These are phyloP conservation scores for Ellobium chinense DNA, from an alignment of 2,888 invertebrate species.

Conservation along the genomic window DNA sequence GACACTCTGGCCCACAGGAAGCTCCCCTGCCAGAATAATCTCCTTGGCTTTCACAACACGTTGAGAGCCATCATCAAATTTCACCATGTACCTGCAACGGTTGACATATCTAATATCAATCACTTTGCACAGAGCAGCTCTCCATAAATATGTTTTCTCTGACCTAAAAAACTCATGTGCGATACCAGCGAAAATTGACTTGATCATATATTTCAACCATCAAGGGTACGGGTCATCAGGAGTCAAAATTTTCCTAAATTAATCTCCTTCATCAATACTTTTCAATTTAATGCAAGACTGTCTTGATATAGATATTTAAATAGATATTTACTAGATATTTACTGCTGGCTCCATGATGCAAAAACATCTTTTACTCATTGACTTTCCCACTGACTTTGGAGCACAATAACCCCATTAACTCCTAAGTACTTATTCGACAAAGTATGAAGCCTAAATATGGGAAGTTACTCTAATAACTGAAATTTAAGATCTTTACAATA, in stretches of 20 bases:
- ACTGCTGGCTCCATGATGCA: neutral
- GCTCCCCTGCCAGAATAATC: conserved; percentile 61
- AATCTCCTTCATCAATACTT: no score
- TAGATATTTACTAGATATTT: neutral
- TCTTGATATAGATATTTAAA: neutral
- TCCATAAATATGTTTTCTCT: neutral
- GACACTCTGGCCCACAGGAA: conserved; percentile 70
- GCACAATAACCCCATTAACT: no score
- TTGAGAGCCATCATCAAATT: conserved; percentile 71
- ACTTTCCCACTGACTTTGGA: no score
- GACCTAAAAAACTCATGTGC: neutral
- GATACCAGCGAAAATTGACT: no score
- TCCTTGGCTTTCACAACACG: conserved; percentile 57
- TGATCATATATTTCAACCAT: no score
- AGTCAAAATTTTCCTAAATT: no score
- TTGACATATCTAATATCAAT: neutral
- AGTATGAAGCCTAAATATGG: no score
- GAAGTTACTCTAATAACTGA: no score
- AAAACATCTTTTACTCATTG: neutral
- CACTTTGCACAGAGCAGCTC: no score
- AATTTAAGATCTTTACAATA: no score
- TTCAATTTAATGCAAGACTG: neutral
- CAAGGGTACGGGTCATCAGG: no score
- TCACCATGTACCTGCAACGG: conserved; percentile 49
- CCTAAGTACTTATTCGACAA: no score